These are phyloP conservation scores for Panonychus citri DNA, from an alignment of 1,140 invertebrate species.

Conservation along the genomic window DNA sequence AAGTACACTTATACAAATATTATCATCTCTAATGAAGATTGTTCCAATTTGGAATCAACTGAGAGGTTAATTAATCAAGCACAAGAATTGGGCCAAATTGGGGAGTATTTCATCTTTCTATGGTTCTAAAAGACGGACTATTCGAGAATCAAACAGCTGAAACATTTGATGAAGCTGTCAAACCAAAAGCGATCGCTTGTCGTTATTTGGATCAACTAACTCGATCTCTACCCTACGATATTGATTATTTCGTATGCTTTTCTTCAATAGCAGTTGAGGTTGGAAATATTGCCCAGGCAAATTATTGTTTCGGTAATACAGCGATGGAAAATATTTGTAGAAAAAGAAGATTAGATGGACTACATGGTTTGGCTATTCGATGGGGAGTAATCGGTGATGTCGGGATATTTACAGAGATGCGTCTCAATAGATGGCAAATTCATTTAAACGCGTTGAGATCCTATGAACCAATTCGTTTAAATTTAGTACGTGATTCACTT, in stretches of 20 bases:
- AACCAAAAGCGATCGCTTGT: slow-evolving; percentile 37
- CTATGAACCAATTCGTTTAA: slow-evolving; percentile 65
- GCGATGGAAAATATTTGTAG: slow-evolving; percentile 86
- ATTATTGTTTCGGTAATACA: slow-evolving; percentile 87
- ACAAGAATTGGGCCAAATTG: slow-evolving; percentile 42
- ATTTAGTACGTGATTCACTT: too few species aligned
- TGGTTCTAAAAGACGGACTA: slow-evolving; percentile 53
- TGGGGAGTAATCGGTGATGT: slow-evolving; percentile 95
- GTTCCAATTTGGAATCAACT: slow-evolving; percentile 37
- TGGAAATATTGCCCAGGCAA: slow-evolving; percentile 79
- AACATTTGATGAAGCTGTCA: slow-evolving; percentile 43
- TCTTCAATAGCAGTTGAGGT: slow-evolving; percentile 81
- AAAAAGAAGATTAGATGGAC: slow-evolving; percentile 42
- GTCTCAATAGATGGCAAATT: slow-evolving; percentile 61
- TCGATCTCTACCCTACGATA: slow-evolving; percentile 41
- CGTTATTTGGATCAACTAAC: slow-evolving; percentile 47
- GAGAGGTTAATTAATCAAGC: slow-evolving; percentile 42
- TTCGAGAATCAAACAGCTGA: slow-evolving; percentile 63
- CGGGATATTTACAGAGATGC: slow-evolving; percentile 57
- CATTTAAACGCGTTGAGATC: slow-evolving; percentile 57
- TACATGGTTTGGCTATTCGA: slow-evolving; percentile 64
- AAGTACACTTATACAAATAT: slow-evolving; percentile 36
- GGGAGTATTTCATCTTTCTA: slow-evolving; percentile 87
- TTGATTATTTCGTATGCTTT: slow-evolving; percentile 84
- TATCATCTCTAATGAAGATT: slow-evolving; percentile 39